phyloP scores from a whole-genome alignment of 2,113 vertebrate species.

The Mastomys coucha region DNA sequence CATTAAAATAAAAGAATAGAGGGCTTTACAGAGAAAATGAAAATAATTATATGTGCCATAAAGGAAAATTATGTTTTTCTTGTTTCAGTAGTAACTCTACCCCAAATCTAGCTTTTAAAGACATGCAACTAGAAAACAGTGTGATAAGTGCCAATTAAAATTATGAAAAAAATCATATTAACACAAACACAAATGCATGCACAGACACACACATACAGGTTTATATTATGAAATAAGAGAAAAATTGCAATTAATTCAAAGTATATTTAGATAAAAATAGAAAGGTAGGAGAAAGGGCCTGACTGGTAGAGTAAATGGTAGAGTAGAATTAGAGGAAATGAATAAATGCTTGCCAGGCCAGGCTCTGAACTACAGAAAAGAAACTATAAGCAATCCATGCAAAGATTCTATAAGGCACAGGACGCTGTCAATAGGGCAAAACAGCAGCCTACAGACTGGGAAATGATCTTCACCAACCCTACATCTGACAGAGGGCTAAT shows the following conservation, averaged over 20 bases:
- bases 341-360: neutral
- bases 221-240: neutral
- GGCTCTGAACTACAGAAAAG: neutral
- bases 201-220: no score
- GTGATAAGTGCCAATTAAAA: neutral
- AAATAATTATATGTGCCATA: neutral
- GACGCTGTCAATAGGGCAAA: no score
- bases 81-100: neutral
- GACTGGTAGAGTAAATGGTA: no score
- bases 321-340: neutral
- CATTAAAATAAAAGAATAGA: neutral
- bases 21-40: neutral
- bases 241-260: neutral
- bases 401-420: no score
- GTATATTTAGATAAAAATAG: neutral
- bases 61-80: neutral
- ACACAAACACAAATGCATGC: fast-evolving
- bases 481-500: no score
- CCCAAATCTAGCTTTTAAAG: neutral
- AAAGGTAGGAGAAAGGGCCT: neutral
- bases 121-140: neutral
- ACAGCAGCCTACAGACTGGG: no score
- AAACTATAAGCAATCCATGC: neutral
- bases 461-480: no score
- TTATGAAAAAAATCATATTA: neutral